Conservation (phyloP, 2,113 vertebrate genomes). For the Nannobrachium achirus region DNA sequence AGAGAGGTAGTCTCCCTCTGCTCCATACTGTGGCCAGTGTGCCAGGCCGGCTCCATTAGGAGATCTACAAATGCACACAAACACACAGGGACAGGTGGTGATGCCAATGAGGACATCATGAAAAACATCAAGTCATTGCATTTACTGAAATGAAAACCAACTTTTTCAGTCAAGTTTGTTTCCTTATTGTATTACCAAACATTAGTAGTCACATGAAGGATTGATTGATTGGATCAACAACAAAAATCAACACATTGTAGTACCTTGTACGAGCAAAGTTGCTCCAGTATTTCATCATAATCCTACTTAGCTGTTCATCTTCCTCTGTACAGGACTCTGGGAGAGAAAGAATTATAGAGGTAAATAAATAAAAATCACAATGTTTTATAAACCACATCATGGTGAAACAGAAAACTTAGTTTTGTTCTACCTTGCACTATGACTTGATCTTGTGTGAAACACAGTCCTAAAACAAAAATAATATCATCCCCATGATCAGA, state of each 20-base stretch:
- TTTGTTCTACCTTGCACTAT: background rate
- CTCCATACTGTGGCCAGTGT: constrained; percentile 75
- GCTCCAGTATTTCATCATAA: constrained; percentile 80
- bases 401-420: too few relatives aligned
- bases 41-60: constrained; percentile 72
- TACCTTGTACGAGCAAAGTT: constrained; percentile 83
- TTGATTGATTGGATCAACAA: background rate
- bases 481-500: constrained; percentile 87
- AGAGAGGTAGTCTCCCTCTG: constrained; percentile 60
- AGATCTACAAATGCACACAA: constrained; percentile 55
- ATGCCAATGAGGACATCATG: too few relatives aligned
- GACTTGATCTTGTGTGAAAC: constrained; percentile 68
- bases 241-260: too few relatives aligned
- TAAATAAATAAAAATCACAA: background rate
- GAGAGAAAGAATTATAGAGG: constrained; percentile 39
- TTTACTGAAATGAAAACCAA: too few relatives aligned
- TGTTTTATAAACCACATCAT: too few relatives aligned
- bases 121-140: too few relatives aligned
- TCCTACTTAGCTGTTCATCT: constrained; percentile 69
- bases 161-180: too few relatives aligned
- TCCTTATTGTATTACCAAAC: too few relatives aligned
- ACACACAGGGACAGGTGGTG: background rate
- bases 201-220: background rate
- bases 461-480: constrained; percentile 81
- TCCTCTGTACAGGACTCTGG: constrained; percentile 50